phyloP scores from a whole-genome alignment of 2,888 invertebrate genomes.

The Macrosiphum euphorbiae region DNA sequence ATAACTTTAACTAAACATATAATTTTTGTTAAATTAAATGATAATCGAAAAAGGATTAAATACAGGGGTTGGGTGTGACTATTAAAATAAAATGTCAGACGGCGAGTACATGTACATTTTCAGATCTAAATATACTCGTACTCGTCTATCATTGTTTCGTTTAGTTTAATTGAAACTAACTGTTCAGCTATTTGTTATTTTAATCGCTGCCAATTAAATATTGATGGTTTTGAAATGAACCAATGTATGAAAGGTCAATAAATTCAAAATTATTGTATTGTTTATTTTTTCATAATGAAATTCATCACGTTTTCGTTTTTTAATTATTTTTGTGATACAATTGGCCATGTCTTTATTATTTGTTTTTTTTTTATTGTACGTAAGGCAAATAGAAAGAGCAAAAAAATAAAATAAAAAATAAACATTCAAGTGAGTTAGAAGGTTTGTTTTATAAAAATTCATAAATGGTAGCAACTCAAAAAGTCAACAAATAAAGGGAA shows the following conservation, averaged over 20 bases:
- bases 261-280: conserved; percentile 37
- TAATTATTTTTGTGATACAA: not conserved
- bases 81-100: conserved; percentile 5
- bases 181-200: conserved; percentile 43
- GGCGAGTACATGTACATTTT: not conserved
- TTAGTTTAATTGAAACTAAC: conserved; percentile 47
- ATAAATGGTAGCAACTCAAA: conserved; percentile 57
- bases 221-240: conserved; percentile 46
- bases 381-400: not conserved
- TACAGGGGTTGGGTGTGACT: not conserved
- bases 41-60: not conserved
- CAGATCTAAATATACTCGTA: not conserved
- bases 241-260: conserved; percentile 49
- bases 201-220: conserved; percentile 57
- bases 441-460: conserved; percentile 43
- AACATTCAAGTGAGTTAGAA: conserved; percentile 56
- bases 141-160: conserved; percentile 27
- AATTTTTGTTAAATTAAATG: not conserved
- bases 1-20: not conserved
- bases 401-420: conserved; percentile 30
- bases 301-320: conserved; percentile 3
- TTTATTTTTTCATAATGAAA: conserved; percentile 12
- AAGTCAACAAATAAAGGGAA: conserved; percentile 48
- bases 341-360: not conserved
- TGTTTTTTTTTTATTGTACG: not conserved